Evolutionary conservation across 2,888 invertebrate genomes (phyloP), one percentile per base, ranked within the genome.

Genomic region (Eustalomyia histrio): DNA sequence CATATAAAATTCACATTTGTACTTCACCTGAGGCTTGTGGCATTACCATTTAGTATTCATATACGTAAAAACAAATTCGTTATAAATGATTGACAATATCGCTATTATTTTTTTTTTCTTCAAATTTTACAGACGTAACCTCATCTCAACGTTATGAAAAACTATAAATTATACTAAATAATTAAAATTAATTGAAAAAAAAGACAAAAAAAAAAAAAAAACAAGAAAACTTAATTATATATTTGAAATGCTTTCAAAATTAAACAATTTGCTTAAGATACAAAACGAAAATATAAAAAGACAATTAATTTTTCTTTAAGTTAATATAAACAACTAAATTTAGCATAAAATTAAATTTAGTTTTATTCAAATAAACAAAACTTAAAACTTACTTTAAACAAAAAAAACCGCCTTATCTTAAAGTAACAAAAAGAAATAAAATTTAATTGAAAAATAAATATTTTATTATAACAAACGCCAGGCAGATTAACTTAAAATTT

Each of bases 81-180:
- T 39, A 72, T n/a, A 29, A 33, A 43, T 47, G 67, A 71, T 80
- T 76, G 35, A 60, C n/a, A 61, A 21, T 57, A 61, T 55, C 55
- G 43, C 79, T 84, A 79, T 85, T 83, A 73, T 83, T 84, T 84
- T 85, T 73, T n/a, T 85, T 87, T 71, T 84, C 84, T 84, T 85
- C 92, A 92, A 29, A 93, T 92, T 93, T 95, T 95, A 92, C 96
- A 96, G 96, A 97, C 93, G 95, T 96, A 92, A 95, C 94, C 92
- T 94, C 96, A 92, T 94, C 95, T 92, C 95, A 95, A 93, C 96
- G 96, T 92, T 97, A 96, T 92, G 96, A 96, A 94, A 96, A 96
- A 94, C 95, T 97, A 92, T 96, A 95, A 95, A 92, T 81, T 83
- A 53, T 63, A 87, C 87, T 91, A 90, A 91, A 24, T 68, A 57